These are phyloP conservation scores for Bagarius yarrelli DNA, from an alignment of 2,113 vertebrate genomes.

Conservation along the genomic window DNA sequence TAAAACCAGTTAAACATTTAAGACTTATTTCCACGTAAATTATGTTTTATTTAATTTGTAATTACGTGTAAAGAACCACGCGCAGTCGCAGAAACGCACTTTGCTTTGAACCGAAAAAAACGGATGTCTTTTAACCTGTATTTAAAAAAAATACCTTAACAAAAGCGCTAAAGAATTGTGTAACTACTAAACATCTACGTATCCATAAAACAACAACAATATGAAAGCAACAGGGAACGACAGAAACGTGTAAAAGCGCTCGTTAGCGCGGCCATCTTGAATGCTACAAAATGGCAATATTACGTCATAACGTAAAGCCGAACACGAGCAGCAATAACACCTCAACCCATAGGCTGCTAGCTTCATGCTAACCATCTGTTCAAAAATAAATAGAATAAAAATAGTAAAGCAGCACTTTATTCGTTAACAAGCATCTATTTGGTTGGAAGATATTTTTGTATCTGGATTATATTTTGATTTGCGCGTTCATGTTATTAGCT, in stretches of 20 bases:
- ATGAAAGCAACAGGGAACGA: neutral
- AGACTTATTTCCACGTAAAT: too few relatives aligned
- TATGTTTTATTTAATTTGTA: too few relatives aligned
- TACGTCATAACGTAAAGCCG: slow-evolving; percentile 10
- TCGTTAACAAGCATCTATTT: too few relatives aligned
- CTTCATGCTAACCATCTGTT: neutral
- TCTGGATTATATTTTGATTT: neutral
- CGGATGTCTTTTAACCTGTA: too few relatives aligned
- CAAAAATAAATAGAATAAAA: neutral
- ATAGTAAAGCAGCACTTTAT: neutral
- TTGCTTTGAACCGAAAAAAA: too few relatives aligned
- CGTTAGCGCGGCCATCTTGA: slow-evolving; percentile 1
- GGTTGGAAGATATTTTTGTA: neutral
- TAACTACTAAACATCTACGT: neutral
- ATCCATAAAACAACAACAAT: neutral
- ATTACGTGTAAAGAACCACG: too few relatives aligned
- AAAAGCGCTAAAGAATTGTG: neutral
- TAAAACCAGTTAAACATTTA: too few relatives aligned
- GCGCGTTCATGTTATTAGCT: neutral
- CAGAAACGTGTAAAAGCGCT: neutral
- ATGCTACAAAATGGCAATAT: slow-evolving; percentile 14
- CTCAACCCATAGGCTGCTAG: neutral
- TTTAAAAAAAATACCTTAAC: too few relatives aligned
- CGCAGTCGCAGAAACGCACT: too few relatives aligned
- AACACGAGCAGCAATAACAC: neutral